These are phyloP conservation scores for Dinomys branickii DNA, from an alignment of 2,113 vertebrate genomes.

Conservation along the genomic window DNA sequence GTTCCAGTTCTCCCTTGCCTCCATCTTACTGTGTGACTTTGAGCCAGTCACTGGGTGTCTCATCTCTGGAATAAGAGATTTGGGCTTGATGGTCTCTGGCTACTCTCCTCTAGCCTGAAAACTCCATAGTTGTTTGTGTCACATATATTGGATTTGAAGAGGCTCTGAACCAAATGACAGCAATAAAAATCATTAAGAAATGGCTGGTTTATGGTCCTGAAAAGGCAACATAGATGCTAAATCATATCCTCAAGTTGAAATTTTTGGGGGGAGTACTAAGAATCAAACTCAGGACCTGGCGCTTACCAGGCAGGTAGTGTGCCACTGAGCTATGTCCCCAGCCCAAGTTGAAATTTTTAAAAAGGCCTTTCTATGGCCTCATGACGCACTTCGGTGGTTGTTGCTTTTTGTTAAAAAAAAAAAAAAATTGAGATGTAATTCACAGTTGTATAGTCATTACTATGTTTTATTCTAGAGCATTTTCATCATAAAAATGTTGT, in stretches of 20 bases:
- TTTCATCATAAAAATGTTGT: not conserved
- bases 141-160: not conserved
- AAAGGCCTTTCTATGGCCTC: not conserved
- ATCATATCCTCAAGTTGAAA: not conserved
- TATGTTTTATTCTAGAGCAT: not conserved
- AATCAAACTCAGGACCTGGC: no score
- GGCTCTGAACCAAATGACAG: not conserved
- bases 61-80: not conserved
- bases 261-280: no score
- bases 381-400: not conserved
- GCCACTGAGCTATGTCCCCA: no score
- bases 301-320: no score
- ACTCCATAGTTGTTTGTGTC: not conserved
- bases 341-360: not conserved
- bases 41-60: not conserved
- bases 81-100: not conserved
- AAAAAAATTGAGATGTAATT: not conserved
- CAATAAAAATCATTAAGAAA: not conserved
- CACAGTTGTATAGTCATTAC: not conserved
- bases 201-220: not conserved
- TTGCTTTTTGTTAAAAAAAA: not conserved
- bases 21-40: not conserved
- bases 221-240: not conserved
- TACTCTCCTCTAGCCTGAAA: not conserved
- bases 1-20: not conserved